Evolutionary conservation across 2,113 vertebrate genomes (phyloP), one percentile per base, ranked within the genome.

Genomic region (Dolichotis patagonum): DNA sequence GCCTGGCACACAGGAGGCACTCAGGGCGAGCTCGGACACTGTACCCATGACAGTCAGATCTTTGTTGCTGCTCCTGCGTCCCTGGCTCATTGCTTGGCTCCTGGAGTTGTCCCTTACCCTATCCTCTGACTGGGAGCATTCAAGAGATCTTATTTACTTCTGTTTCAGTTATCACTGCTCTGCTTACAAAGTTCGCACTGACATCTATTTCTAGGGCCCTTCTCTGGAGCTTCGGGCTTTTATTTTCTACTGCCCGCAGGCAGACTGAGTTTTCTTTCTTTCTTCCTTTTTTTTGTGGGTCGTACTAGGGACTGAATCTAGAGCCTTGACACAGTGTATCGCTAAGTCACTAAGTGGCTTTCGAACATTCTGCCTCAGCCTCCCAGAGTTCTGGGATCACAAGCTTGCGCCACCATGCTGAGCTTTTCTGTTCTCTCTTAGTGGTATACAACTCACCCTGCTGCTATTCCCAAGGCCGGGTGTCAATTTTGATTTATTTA

Each of bases 101-200:
- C n/a, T 35, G 43, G 56, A 52, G 28, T 32, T n/a, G 11, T 13
- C 65, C 32, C 49, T 58, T 75, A 13, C 73, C 14, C 38, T 90
- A 46, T 75, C 11, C 67, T 38, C 60, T 52, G 30, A 49, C 46
- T 58, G 67, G 16, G 9, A 12, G 12, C 41, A 78, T 52, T 56
- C 52, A 4, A 4, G 67, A 60, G 46, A 80, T 30, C 63, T 88
- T 35, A 52, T 32, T 86, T 71, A 52, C 67, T 88, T 81, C 41
- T 63, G n/a, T 77, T 88, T 91, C 62, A 67, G 69, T 84, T 84
- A 67, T 46, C 56, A 35, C 22, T 35, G 82, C 84, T 90, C 86
- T 46, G 75, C 60, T 96, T 73, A 28, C 56, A 65, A 88, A 88
- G 84, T 49, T 41, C 58, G 93, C 71, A 87, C 85, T 62, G 41